Conservation (phyloP, 1,140 invertebrate species). For the Drosophila elegans region DNA sequence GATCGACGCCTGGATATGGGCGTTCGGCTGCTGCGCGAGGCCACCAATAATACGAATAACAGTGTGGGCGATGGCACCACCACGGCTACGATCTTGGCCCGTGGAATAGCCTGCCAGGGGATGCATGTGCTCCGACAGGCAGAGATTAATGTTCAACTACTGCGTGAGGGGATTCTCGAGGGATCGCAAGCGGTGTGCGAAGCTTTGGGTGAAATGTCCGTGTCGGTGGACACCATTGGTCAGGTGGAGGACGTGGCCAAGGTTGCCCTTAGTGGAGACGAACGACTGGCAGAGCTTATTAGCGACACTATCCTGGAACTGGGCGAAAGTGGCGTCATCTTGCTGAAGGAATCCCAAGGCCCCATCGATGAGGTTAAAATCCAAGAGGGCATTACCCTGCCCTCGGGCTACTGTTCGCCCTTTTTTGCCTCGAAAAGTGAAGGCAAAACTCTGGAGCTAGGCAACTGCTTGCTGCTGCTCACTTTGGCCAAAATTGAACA, state of each 20-base stretch:
- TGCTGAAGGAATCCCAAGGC: slow-evolving; percentile 98
- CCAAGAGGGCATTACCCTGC: slow-evolving; percentile 98
- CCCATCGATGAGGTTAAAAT: slow-evolving; percentile 95
- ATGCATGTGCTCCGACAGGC: slow-evolving; percentile 84
- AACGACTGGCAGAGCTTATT: slow-evolving; percentile 95
- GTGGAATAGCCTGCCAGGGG: slow-evolving; percentile 96
- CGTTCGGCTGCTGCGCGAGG: slow-evolving; percentile 96
- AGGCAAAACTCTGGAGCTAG: slow-evolving; percentile 95
- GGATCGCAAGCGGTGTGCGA: slow-evolving; percentile 94
- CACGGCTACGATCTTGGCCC: slow-evolving; percentile 95
- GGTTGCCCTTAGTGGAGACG: slow-evolving; percentile 97
- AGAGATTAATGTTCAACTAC: slow-evolving; percentile 97
- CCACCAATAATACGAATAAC: slow-evolving; percentile 98
- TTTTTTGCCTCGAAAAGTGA: slow-evolving; percentile 97
- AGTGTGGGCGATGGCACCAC: slow-evolving; percentile 98
- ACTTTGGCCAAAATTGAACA: slow-evolving; percentile 97
- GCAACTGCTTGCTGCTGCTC: slow-evolving; percentile 91
- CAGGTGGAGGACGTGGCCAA: slow-evolving; percentile 98
- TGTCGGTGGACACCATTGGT: slow-evolving; percentile 94
- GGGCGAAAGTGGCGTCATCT: slow-evolving; percentile 97
- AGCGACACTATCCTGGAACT: slow-evolving; percentile 93
- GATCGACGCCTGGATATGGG: slow-evolving; percentile 98
- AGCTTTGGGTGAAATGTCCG: slow-evolving; percentile 92
- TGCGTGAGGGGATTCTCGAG: slow-evolving; percentile 93
- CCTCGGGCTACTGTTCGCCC: slow-evolving; percentile 98